These are phyloP conservation scores for Lasiurus borealis DNA, from an alignment of 2,113 vertebrate genomes.

Conservation along the genomic window DNA sequence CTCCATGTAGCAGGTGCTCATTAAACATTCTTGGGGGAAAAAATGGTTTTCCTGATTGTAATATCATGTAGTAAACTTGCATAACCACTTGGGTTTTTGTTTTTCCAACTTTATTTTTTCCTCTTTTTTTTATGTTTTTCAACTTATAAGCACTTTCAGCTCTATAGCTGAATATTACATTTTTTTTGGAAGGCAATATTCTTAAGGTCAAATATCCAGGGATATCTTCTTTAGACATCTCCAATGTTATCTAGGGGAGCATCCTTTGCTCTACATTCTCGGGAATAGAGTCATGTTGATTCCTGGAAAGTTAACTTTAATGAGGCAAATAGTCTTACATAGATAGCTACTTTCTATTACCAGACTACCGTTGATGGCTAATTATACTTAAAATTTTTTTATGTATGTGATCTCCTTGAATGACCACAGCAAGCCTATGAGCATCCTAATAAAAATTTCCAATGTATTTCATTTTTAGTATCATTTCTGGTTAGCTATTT, in stretches of 20 bases:
- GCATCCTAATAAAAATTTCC: not conserved
- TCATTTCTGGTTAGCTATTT: not conserved
- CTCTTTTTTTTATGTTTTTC: not conserved
- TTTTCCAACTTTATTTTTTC: not conserved
- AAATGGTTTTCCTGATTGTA: not conserved
- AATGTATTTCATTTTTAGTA: not conserved
- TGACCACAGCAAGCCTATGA: not conserved
- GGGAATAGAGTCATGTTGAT: not conserved
- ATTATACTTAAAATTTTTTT: not conserved
- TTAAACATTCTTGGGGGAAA: not conserved
- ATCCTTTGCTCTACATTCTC: not conserved
- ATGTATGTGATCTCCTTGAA: not conserved
- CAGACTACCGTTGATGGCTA: not conserved
- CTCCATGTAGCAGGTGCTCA: not conserved
- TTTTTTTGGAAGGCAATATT: not conserved
- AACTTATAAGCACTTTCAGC: not conserved
- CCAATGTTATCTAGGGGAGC: not conserved
- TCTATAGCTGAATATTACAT: not conserved
- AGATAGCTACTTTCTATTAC: not conserved
- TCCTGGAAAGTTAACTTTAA: slow-evolving; percentile 23
- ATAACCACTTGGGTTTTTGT: not conserved
- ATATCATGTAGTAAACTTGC: not conserved
- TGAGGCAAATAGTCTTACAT: not conserved
- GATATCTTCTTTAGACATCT: not conserved
- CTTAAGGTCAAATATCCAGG: not conserved